phyloP scores from a whole-genome alignment of 1,140 invertebrate genomes.

The Elymnias hypermnestra region DNA sequence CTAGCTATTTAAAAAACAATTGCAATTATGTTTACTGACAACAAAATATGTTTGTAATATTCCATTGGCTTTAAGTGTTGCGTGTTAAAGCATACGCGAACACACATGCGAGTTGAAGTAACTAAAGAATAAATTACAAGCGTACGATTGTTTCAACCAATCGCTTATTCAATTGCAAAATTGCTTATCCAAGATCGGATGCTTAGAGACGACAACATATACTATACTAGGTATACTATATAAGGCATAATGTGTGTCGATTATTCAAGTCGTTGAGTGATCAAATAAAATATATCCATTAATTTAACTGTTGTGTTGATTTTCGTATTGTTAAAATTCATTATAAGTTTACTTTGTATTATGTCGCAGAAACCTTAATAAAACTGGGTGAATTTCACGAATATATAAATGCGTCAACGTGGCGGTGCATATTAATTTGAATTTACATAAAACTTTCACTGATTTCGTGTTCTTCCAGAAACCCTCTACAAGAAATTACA shows the following conservation, averaged over 20 bases:
- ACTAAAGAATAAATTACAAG: constrained; percentile 25
- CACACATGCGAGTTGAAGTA: constrained; percentile 19
- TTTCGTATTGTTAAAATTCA: too few relatives aligned
- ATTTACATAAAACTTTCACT: too few relatives aligned
- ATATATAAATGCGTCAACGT: too few relatives aligned
- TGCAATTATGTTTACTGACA: background rate
- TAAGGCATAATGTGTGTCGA: background rate
- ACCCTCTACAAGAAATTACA: too few relatives aligned
- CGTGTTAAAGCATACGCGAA: constrained; percentile 16
- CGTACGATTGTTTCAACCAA: constrained; percentile 26
- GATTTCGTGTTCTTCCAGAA: too few relatives aligned
- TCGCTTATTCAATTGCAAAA: constrained; percentile 32
- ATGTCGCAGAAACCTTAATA: too few relatives aligned
- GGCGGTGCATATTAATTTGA: too few relatives aligned
- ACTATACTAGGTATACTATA: constrained; percentile 4
- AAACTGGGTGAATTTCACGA: too few relatives aligned
- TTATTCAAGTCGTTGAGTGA: background rate
- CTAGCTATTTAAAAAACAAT: background rate
- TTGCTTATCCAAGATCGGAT: constrained; percentile 28
- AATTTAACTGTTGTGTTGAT: too few relatives aligned
- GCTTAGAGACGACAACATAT: constrained; percentile 18
- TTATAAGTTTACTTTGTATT: too few relatives aligned
- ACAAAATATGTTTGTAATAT: constrained; percentile 8
- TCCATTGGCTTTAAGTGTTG: constrained; percentile 11
- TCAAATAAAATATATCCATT: too few relatives aligned